Conservation (phyloP, 1,140 invertebrate genomes). For the Daktulosphaira vitifoliae region DNA sequence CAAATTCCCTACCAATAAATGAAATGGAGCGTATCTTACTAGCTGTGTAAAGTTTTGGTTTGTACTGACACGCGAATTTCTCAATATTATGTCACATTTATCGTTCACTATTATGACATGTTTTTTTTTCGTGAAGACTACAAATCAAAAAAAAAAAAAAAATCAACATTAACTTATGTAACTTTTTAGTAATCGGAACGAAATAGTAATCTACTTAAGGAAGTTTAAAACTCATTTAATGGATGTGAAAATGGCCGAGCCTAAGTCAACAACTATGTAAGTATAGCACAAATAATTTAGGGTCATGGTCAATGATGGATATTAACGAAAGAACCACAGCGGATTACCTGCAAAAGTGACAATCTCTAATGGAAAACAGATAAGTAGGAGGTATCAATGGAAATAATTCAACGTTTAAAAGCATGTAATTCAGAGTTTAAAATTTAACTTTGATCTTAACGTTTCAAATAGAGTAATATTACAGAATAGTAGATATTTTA, state of each 20-base stretch:
- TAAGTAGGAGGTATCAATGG: too few species aligned
- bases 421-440: too few species aligned
- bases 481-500: too few species aligned
- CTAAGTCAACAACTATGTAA: too few species aligned
- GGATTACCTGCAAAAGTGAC: not conserved
- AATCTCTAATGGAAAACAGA: not conserved
- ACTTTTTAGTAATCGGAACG: slow-evolving; percentile 16
- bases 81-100: slow-evolving; percentile 19
- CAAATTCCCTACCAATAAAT: not conserved
- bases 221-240: slow-evolving; percentile 4
- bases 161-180: slow-evolving; percentile 5
- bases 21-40: slow-evolving; percentile 1
- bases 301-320: slow-evolving; percentile 5
- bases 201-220: slow-evolving; percentile 10
- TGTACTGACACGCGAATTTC: slow-evolving; percentile 3
- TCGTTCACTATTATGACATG: not conserved
- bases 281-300: not conserved
- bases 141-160: not conserved
- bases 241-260: not conserved
- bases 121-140: not conserved
- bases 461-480: too few species aligned
- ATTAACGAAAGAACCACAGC: not conserved
- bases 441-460: too few species aligned
- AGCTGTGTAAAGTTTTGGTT: slow-evolving; percentile 12
- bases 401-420: too few species aligned